Conservation (phyloP, 2,113 vertebrate species). For the Mugil cephalus region DNA sequence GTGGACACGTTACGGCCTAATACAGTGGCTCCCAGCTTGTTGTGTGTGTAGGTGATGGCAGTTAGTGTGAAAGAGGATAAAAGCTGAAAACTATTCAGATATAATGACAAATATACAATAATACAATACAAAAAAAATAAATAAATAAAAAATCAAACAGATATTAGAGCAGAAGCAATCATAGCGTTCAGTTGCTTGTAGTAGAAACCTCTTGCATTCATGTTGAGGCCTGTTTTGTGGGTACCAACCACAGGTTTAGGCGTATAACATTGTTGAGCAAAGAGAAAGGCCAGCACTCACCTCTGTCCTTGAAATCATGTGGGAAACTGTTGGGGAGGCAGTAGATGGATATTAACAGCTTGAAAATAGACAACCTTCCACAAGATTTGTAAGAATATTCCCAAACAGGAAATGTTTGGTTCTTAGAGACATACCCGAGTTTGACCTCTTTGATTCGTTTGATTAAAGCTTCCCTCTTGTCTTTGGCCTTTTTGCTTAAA, state of each 20-base stretch:
- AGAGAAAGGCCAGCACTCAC: constrained; percentile 79
- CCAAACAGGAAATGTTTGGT: neutral
- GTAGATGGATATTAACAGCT: constrained; percentile 13
- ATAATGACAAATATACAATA: too few species aligned
- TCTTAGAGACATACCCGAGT: constrained; percentile 45
- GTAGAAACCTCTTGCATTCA: neutral
- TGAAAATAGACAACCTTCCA: neutral
- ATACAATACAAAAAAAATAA: too few species aligned
- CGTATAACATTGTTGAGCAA: neutral
- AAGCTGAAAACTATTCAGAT: neutral
- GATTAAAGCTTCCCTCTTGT: constrained; percentile 89
- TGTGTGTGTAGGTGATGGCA: neutral
- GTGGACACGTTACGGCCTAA: constrained; percentile 1
- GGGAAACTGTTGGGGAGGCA: constrained; percentile 86
- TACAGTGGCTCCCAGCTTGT: neutral
- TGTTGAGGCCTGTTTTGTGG: neutral
- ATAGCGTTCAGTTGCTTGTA: too few species aligned
- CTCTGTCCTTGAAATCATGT: constrained; percentile 89
- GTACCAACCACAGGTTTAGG: constrained; percentile 1
- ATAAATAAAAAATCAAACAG: neutral
- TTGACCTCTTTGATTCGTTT: constrained; percentile 93
- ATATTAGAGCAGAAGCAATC: too few species aligned
- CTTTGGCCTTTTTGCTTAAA: constrained; percentile 94
- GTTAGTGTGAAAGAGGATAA: neutral
- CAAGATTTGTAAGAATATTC: neutral